These are phyloP conservation scores for Delichon dasypus DNA, from an alignment of 2,797 vertebrate genomes.

Conservation along the genomic window DNA sequence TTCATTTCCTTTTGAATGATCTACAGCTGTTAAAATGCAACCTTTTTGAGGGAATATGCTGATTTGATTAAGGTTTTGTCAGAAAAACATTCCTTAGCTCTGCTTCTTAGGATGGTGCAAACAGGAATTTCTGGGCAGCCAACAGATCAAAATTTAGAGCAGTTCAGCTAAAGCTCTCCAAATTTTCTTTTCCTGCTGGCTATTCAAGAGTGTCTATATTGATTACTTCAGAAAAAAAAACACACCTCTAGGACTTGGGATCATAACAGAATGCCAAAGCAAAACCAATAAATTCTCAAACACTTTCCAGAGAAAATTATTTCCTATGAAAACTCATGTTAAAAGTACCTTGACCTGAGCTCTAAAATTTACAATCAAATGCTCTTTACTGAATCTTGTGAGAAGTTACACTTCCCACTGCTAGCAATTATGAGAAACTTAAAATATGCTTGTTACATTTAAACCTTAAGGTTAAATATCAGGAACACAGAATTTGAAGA, in stretches of 20 bases:
- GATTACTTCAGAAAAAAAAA: not conserved
- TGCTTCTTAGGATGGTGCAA: not conserved
- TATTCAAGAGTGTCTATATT: not conserved
- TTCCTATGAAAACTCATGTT: not conserved
- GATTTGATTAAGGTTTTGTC: constrained; percentile 19
- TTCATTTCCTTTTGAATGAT: constrained; percentile 21
- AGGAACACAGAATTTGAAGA: not conserved
- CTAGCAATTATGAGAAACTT: not conserved
- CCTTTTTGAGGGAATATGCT: not conserved
- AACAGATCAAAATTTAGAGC: not conserved
- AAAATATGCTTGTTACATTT: not conserved
- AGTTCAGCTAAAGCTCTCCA: not conserved
- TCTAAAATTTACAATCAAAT: not conserved
- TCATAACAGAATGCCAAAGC: not conserved
- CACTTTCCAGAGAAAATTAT: not conserved
- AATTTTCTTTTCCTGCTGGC: not conserved
- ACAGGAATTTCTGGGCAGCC: not conserved
- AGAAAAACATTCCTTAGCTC: not conserved
- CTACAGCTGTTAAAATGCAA: not conserved
- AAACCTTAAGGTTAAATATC: not conserved
- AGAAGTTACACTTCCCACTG: not conserved
- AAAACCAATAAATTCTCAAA: not conserved
- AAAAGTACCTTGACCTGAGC: not conserved
- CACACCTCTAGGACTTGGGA: not conserved
- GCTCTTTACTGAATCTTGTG: not conserved